Conservation (phyloP, 2,888 invertebrate genomes). For the Harpalus rufipes region DNA sequence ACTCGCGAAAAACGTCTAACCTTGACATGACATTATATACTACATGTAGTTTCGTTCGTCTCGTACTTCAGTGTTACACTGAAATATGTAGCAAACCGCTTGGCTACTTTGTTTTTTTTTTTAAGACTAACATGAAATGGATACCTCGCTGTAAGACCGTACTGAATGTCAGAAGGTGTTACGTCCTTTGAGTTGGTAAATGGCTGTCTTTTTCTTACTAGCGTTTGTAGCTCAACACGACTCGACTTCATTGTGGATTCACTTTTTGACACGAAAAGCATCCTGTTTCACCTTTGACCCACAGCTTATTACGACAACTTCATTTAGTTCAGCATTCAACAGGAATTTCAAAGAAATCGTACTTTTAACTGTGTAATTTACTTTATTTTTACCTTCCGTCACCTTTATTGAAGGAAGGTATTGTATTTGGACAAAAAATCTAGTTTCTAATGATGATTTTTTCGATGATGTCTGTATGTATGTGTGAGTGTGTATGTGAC, state of each 20-base stretch:
- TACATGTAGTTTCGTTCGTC: neutral
- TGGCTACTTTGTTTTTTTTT: neutral
- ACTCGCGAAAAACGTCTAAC: too few relatives aligned
- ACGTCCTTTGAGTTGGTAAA: conserved; percentile 33
- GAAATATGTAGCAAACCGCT: neutral
- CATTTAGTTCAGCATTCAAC: too few relatives aligned
- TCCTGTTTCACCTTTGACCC: neutral
- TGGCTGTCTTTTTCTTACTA: neutral
- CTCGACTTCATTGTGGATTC: neutral
- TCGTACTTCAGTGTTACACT: neutral
- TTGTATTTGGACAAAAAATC: too few relatives aligned
- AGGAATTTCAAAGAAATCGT: too few relatives aligned
- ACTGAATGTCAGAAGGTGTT: conserved; percentile 33
- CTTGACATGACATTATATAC: too few relatives aligned
- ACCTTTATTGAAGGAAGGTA: too few relatives aligned
- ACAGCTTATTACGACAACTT: neutral
- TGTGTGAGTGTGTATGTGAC: too few relatives aligned
- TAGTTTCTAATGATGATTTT: too few relatives aligned
- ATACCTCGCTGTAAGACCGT: neutral
- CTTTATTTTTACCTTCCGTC: too few relatives aligned
- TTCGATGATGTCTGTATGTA: too few relatives aligned
- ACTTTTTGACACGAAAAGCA: neutral
- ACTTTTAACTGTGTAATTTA: too few relatives aligned
- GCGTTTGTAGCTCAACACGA: neutral
- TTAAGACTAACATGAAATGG: neutral